These are phyloP conservation scores for Diaperis boleti DNA, from an alignment of 2,888 invertebrate genomes.

Conservation along the genomic window DNA sequence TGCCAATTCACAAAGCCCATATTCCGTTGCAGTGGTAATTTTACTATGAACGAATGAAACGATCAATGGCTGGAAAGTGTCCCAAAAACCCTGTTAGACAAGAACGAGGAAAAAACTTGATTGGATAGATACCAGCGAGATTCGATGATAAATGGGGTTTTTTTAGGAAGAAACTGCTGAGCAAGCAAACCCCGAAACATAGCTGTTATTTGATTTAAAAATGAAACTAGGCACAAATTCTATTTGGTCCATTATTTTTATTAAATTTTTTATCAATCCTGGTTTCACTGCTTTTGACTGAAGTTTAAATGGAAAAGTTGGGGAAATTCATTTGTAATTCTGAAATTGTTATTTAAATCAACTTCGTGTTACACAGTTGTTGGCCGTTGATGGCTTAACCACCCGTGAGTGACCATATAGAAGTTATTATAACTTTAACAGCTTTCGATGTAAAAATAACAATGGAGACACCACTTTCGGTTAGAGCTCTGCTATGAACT, in stretches of 20 bases:
- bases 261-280: too few relatives aligned
- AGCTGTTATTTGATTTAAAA: too few relatives aligned
- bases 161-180: too few relatives aligned
- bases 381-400: not conserved
- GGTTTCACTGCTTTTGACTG: too few relatives aligned
- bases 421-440: too few relatives aligned
- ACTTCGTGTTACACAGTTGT: not conserved
- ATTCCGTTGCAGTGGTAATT: constrained; percentile 6
- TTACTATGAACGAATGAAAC: constrained; percentile 12
- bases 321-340: not conserved
- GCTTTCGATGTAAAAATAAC: not conserved
- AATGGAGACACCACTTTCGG: too few relatives aligned
- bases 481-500: too few relatives aligned
- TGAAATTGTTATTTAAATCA: not conserved
- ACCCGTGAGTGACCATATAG: too few relatives aligned
- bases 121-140: constrained; percentile 2
- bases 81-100: not conserved
- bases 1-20: constrained; percentile 24
- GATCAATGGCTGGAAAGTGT: constrained; percentile 12
- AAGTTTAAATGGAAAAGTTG: not conserved
- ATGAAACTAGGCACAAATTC: too few relatives aligned
- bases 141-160: constrained; percentile 19
- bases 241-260: too few relatives aligned
- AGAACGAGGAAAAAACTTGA: constrained; percentile 11
- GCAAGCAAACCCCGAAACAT: too few relatives aligned